Evolutionary conservation across 1,140 invertebrate species (phyloP).

Genomic region (Drosophila tristis): DNA sequence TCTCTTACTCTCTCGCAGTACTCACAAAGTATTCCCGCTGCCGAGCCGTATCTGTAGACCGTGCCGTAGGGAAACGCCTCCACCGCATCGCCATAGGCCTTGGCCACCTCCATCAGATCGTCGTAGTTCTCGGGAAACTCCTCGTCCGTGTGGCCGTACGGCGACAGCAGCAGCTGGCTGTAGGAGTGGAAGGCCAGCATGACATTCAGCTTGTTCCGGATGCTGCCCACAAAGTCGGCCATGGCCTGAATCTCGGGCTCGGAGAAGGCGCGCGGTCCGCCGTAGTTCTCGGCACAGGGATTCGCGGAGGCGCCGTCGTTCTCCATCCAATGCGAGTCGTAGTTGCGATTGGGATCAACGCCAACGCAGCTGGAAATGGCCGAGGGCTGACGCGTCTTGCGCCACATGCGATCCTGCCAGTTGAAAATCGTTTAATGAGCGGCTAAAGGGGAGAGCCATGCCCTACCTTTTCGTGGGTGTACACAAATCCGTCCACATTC

Average conservation of each 20-base stretch:
- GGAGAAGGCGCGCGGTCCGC: conserved; percentile 89
- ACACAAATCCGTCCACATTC: conserved; percentile 91
- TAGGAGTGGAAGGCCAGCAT: conserved; percentile 86
- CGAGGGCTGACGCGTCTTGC: conserved; percentile 84
- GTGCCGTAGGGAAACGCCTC: conserved; percentile 85
- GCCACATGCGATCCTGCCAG: conserved; percentile 85
- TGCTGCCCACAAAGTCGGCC: conserved; percentile 85
- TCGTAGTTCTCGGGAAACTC: conserved; percentile 85
- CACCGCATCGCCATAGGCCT: conserved; percentile 84
- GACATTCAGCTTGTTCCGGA: conserved; percentile 84
- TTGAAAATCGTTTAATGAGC: too few species aligned
- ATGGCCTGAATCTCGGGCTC: conserved; percentile 90
- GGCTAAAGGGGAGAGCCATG: conserved; percentile 29
- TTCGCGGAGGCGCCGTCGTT: conserved; percentile 65
- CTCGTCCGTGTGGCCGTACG: conserved; percentile 85
- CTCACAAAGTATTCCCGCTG: conserved; percentile 86
- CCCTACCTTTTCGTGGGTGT: conserved; percentile 84
- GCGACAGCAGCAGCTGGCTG: conserved; percentile 85
- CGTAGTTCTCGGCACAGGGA: conserved; percentile 88
- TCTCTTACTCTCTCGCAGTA: background rate
- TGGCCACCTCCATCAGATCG: conserved; percentile 85
- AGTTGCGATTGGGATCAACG: conserved; percentile 89
- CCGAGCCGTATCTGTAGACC: conserved; percentile 84
- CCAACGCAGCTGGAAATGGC: conserved; percentile 85
- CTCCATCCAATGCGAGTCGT: conserved; percentile 87